Base-by-base conservation (phyloP, 2,888 invertebrate species). In the Vanessa cardui region DNA sequence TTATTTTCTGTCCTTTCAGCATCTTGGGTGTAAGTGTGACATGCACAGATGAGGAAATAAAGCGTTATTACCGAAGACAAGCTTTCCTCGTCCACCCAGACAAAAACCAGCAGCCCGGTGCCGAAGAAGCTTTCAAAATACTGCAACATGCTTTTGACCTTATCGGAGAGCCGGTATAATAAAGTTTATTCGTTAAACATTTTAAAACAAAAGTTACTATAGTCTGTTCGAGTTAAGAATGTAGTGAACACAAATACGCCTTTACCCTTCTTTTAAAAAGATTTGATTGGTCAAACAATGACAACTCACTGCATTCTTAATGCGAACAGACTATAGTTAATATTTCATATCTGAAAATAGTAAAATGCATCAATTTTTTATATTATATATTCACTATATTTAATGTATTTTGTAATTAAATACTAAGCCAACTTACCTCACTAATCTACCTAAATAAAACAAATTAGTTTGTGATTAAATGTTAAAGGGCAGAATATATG, bases 121-220 rank as follows among this genome's bases (percentile, higher is more conserved):
- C 98, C 0, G 98, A 98, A 83, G 98, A 99, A 88, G 98, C 98
- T 47, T 99, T 98, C 87, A 98, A 98, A 92, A 98, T 99, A 83
- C 92, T 99, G 74, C 98, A 98, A 78, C 97, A 98, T 83, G 98
- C 98, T 8, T 99, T 99, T 88, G 98, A 98, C 85, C 95, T 98
- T 83, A 98, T 99, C 77, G 98, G 98, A 33, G 97, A 97, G 88
- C 96, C 97, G 78, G 97, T 97, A 85, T 91, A 65, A 20, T 7
- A 12, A 26, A 49, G 9, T 18, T 49, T 9, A 49, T 49, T 9
- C 18, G n/a, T 49, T 18, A 9, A 20, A 20, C 2, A n/a, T 7
- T n/a, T 18, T 20, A 49, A 49, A 47, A 47, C n/a, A 47, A 49
- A 20, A 49, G 18, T 49, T n/a, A 20, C 9, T 9, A n/a, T n/a